Conservation (phyloP, 92 coral and sea anemone genomes). For the Paramuricea clavata region DNA sequence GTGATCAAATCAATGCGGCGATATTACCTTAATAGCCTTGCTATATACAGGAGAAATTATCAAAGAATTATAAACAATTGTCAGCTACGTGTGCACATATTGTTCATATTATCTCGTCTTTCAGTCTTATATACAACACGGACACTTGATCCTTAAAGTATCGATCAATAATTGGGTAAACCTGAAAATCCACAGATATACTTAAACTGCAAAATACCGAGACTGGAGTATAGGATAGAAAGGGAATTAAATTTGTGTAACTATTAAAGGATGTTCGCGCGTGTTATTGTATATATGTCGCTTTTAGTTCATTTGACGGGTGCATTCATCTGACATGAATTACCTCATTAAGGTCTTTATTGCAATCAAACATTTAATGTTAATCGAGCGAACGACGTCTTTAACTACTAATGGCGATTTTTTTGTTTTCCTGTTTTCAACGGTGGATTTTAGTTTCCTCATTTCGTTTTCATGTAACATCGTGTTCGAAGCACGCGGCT, state of each 20-base stretch:
- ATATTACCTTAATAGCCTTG: slow-evolving; percentile 25
- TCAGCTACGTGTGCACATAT: slow-evolving; percentile 20
- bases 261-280: background rate
- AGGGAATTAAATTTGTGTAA: background rate
- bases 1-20: slow-evolving; percentile 5
- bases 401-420: slow-evolving; percentile 17
- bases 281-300: background rate
- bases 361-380: slow-evolving; percentile 39
- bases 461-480: background rate
- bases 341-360: slow-evolving; percentile 41
- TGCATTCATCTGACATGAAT: slow-evolving; percentile 44
- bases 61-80: slow-evolving; percentile 44
- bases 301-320: slow-evolving; percentile 24
- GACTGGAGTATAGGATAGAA: too few species aligned
- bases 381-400: slow-evolving; percentile 35
- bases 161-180: background rate
- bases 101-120: slow-evolving; percentile 7
- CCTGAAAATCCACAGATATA: background rate
- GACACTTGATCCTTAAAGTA: background rate
- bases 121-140: background rate
- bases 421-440: slow-evolving; percentile 26
- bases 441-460: background rate
- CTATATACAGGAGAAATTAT: slow-evolving; percentile 33
- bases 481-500: slow-evolving; percentile 1
- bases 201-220: too few species aligned